A percentile compares a stretch with the other conserved stretches of the same genome.
Conservation (phyloP, 2,113 vertebrate genomes). For the Malurus melanocephalus region DNA sequence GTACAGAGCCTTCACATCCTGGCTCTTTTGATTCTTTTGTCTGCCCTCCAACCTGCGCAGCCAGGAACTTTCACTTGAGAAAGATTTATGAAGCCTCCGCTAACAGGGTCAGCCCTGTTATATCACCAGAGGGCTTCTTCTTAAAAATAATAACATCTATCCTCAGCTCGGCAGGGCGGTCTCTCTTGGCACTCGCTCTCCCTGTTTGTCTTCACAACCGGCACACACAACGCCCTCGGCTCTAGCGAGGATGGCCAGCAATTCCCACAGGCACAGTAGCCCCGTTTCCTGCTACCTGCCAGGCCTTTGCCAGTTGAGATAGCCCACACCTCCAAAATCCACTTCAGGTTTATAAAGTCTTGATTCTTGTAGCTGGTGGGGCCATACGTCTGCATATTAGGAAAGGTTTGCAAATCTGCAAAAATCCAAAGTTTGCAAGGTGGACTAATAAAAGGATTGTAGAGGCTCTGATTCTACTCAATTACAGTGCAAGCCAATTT, state of each 20-base stretch:
- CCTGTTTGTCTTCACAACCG: slow-evolving; percentile 84
- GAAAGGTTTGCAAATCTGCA: background rate
- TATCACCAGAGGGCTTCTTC: slow-evolving; percentile 83
- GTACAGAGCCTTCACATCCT: slow-evolving; percentile 84
- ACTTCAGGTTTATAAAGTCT: slow-evolving; percentile 1
- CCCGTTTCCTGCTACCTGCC: slow-evolving; percentile 43
- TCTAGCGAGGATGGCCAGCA: slow-evolving; percentile 20
- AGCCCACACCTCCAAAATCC: slow-evolving; percentile 39
- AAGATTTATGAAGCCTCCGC: slow-evolving; percentile 90
- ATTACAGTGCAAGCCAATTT: background rate
- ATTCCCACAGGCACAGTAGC: slow-evolving; percentile 66
- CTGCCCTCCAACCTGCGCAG: slow-evolving; percentile 81
- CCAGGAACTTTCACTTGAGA: slow-evolving; percentile 86
- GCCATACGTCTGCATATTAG: background rate
- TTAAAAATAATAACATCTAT: slow-evolving; percentile 91
- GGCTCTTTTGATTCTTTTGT: slow-evolving; percentile 85
- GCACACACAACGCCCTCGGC: slow-evolving; percentile 51
- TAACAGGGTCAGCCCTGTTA: slow-evolving; percentile 79
- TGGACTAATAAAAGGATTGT: background rate
- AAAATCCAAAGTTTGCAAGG: background rate
- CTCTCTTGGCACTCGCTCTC: slow-evolving; percentile 73
- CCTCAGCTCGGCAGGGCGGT: slow-evolving; percentile 69
- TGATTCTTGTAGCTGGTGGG: background rate
- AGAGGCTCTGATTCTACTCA: background rate
- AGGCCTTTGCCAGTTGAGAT: slow-evolving; percentile 37